phyloP scores from a whole-genome alignment of 2,888 invertebrate species.

The Polydrusus tereticollis region DNA sequence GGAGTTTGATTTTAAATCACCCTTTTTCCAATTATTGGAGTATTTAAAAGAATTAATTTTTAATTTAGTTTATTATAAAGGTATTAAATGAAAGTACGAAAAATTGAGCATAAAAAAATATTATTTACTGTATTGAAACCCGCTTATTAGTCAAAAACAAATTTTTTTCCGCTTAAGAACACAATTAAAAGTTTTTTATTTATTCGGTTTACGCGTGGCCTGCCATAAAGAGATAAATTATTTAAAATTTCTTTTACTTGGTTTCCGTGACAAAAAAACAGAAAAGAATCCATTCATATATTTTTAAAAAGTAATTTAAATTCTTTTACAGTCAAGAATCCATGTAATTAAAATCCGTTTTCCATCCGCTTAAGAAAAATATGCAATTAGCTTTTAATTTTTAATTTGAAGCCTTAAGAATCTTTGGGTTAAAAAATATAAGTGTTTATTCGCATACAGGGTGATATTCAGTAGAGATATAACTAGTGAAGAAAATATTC shows the following conservation, averaged over 20 bases:
- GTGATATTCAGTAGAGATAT: too few species aligned
- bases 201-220: background rate
- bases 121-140: too few species aligned
- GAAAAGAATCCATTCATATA: background rate
- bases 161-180: background rate
- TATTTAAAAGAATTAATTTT: too few species aligned
- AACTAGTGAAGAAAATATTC: too few species aligned
- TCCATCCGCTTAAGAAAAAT: background rate
- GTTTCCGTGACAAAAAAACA: background rate
- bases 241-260: background rate
- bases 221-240: background rate
- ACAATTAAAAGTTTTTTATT: background rate
- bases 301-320: slow-evolving; percentile 1
- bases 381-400: background rate
- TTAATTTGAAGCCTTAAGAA: background rate
- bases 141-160: background rate
- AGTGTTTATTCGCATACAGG: too few species aligned
- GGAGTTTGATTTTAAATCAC: too few species aligned
- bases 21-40: too few species aligned
- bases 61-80: too few species aligned
- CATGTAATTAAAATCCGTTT: background rate
- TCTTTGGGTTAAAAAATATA: background rate
- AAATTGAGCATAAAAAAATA: too few species aligned
- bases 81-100: too few species aligned
- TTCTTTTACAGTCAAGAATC: background rate